phyloP scores from a whole-genome alignment of 2,888 invertebrate genomes.

The Xestia sexstrigata region DNA sequence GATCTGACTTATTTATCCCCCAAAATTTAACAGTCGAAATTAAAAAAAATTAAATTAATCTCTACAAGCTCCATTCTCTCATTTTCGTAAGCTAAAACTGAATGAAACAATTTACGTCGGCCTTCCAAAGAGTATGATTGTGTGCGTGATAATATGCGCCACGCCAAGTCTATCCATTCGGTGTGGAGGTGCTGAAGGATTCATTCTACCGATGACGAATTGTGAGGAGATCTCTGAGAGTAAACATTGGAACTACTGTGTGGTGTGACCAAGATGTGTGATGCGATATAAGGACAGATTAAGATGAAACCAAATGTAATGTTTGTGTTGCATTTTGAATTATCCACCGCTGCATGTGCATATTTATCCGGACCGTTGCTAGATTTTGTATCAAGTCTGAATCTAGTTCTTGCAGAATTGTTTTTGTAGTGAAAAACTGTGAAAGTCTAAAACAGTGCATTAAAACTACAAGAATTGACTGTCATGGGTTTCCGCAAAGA shows the following conservation, averaged over 20 bases:
- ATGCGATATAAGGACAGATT: neutral
- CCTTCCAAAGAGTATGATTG: constrained; percentile 40
- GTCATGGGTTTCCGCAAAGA: too few species aligned
- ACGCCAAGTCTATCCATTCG: constrained; percentile 53
- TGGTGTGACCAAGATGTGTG: constrained; percentile 61
- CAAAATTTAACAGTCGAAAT: neutral
- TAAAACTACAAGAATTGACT: neutral
- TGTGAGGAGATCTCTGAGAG: constrained; percentile 77
- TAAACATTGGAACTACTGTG: constrained; percentile 78
- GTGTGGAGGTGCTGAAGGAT: constrained; percentile 80
- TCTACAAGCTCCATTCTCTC: neutral
- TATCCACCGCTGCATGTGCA: too few species aligned
- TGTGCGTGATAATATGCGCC: constrained; percentile 5
- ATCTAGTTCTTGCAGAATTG: neutral
- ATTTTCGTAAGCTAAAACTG: constrained; percentile 6
- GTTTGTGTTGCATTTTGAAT: too few species aligned
- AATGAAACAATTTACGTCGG: constrained; percentile 30
- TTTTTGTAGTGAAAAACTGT: too few species aligned
- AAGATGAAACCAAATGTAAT: neutral
- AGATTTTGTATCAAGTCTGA: neutral
- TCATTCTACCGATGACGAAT: constrained; percentile 88
- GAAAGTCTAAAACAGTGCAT: too few species aligned
- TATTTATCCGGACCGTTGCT: too few species aligned
- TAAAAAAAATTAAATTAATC: neutral
- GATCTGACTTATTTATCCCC: neutral